Evolutionary conservation across 2,888 invertebrate species (phyloP), one percentile per base, ranked within the genome.

Genomic region (Parnassius glacialis): DNA sequence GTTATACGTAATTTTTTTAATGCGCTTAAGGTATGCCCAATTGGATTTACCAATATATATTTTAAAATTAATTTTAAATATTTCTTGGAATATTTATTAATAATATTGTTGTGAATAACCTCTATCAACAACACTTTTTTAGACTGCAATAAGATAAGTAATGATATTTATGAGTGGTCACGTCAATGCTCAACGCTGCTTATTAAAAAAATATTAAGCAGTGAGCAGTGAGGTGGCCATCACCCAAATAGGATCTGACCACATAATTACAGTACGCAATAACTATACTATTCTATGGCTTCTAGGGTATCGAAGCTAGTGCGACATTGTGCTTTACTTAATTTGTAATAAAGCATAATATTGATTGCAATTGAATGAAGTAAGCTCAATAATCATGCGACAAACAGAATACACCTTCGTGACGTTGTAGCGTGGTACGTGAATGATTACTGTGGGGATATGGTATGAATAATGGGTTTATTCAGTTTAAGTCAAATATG

Each of bases 341-440:
- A n/a, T 20, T 2, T 1, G 44, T 43, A 3, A 47, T 57, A 57
- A 61, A 52, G 45, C 45, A 47, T 43, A 57, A 34, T 57, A 47
- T 54, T 5, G 48, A 10, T 57, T 57, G 25, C n/a, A 48, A 13
- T 25, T 43, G 3, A 13, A 50, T 62, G 43, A 13, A 47, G 53
- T 53, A 43, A 48, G 57, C 61, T 53, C 57, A 42, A 62, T 62
- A 62, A 42, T 25, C 44, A 20, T 51, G 44, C 41, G 12, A 48
- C 43, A 62, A 58, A 13, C 50, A 54, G 58, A 58, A 58, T 50
- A 53, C 57, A 58, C 42, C 20, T 43, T 50, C 53, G 62, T 54
- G 62, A 58, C 44, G 20, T 62, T 54, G 52, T 34, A 52, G 58
- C 48, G 43, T 58, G 62, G 58, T 53, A 62, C 58, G 62, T 45